Conservation (phyloP, 2,888 invertebrate species). For the Nezara viridula region DNA sequence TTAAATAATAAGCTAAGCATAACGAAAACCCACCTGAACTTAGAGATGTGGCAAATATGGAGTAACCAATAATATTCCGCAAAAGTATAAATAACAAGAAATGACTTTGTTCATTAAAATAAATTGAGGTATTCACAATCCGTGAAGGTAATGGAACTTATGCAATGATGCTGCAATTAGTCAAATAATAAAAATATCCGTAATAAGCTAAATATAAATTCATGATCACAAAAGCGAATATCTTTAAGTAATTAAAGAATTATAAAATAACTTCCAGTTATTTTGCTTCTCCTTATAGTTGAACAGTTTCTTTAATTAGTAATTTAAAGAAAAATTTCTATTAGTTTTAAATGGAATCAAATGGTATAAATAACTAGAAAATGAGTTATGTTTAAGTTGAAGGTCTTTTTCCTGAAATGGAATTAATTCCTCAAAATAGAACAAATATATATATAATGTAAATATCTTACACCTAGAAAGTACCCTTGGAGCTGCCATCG, state of each 20-base stretch:
- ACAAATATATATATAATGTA: neutral
- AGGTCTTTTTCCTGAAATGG: neutral
- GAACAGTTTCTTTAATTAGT: neutral
- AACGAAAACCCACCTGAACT: neutral
- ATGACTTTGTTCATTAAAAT: neutral
- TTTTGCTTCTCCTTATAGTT: neutral
- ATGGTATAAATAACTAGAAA: neutral
- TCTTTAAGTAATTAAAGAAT: neutral
- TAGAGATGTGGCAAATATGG: neutral
- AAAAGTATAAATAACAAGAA: neutral
- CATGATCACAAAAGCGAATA: neutral
- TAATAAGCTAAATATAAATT: neutral
- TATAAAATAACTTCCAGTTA: too few species aligned
- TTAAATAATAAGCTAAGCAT: neutral
- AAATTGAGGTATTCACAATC: neutral
- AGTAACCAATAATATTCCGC: too few species aligned
- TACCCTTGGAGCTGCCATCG: slow-evolving; percentile 31
- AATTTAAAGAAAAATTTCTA: neutral
- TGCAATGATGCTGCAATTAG: neutral
- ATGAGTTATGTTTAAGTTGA: neutral
- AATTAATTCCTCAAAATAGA: neutral
- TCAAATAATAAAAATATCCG: neutral
- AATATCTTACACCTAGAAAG: slow-evolving; percentile 36
- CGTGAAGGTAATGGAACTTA: neutral
- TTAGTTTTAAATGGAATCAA: neutral